Evolutionary conservation across 2,888 invertebrate species (phyloP), one percentile per base, ranked within the genome.

Genomic region (Netelia virgata): DNA sequence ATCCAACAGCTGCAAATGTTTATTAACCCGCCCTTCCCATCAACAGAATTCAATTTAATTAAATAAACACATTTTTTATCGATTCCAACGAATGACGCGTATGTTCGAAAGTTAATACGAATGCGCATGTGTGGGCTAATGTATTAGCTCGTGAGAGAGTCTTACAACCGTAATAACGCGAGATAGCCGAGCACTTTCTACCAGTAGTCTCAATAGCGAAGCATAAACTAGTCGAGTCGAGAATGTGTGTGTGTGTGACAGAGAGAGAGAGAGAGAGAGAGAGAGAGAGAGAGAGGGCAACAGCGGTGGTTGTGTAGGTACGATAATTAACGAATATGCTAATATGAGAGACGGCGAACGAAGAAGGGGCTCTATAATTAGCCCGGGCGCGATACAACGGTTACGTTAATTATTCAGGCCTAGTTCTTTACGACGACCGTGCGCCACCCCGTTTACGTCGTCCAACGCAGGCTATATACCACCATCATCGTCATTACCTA

Each of bases 291-390:
- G 16, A 36, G 20, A 53, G 50, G 73, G 43, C 20, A 75, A n/a
- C n/a, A 53, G 73, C 50, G 43, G 41, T 55, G 69, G 66, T 55
- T 55, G 61, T 85, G 83, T 78, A 57, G 69, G 83, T 87, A 88
- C 87, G 89, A 91, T 92, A 92, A 92, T 92, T 91, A 92, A 92
- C 90, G 89, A 91, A 91, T 91, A 92, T 92, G 92, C 89, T 92
- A 91, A 92, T 89, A 87, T 86, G 89, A 91, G 88, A 88, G 88
- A 88, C 88, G 41, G 66, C 11, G 50, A 86, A 88, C 88, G 90
- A 70, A 78, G 79, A 79, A 90, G 88, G 90, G 88, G 89, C 89
- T 84, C 90, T 91, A 90, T 91, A 91, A 91, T 91, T 91, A 91
- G 91, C 88, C 86, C 83, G 89, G 85, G 87, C 82, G 90, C 89